Evolutionary conservation across 1,140 invertebrate species (phyloP).

Genomic region (Rhopalosiphum padi): DNA sequence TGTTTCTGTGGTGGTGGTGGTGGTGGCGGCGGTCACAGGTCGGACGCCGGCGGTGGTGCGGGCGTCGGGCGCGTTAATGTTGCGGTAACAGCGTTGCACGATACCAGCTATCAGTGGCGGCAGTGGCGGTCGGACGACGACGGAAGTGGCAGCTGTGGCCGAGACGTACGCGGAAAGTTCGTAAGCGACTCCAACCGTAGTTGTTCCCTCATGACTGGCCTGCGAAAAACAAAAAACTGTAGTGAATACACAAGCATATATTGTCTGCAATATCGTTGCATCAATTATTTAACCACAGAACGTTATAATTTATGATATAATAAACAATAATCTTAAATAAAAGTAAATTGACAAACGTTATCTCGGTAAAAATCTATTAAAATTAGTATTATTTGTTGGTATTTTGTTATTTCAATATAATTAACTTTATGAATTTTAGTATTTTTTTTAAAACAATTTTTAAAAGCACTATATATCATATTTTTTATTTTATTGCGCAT

Average conservation of each 20-base stretch:
- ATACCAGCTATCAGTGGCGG: neutral
- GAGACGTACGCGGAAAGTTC: neutral
- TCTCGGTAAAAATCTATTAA: neutral
- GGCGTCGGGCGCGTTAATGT: neutral
- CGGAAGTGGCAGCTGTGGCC: neutral
- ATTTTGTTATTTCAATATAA: no score
- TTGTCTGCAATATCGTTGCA: neutral
- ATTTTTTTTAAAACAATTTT: no score
- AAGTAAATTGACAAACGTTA: neutral
- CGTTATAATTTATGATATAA: neutral
- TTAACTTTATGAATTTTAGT: no score
- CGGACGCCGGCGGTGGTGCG: neutral
- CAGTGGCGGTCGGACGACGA: neutral
- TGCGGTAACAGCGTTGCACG: neutral
- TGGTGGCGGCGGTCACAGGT: neutral
- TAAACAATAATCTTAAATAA: no score
- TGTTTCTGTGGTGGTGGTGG: neutral
- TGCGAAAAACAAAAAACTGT: neutral
- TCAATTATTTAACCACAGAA: neutral
- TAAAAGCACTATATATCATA: no score
- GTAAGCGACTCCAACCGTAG: neutral
- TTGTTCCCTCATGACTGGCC: conserved; percentile 13
- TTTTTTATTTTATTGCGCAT: no score
- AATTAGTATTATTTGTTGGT: neutral
- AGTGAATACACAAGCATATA: neutral